Percentiles rank a stretch among this genome's conserved stretches.
Evolutionary conservation across 2,797 vertebrate species (phyloP).

Genomic region (Bradypodion pumilum): DNA sequence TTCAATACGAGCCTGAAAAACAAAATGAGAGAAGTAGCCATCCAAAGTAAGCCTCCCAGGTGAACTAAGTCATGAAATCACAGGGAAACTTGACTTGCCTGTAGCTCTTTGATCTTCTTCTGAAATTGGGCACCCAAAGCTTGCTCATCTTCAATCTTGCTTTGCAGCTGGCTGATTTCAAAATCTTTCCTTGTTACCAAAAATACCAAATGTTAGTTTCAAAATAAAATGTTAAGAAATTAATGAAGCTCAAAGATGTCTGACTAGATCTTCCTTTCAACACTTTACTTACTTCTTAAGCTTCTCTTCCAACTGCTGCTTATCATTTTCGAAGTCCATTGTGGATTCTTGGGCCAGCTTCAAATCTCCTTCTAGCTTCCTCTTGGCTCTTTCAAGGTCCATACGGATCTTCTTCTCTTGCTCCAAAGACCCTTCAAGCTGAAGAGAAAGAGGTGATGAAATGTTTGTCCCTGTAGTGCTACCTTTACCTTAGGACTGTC

Average conservation of each 20-base stretch:
- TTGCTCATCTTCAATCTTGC: slow-evolving; percentile 84
- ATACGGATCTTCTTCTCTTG: slow-evolving; percentile 77
- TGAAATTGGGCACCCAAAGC: slow-evolving; percentile 78
- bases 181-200: slow-evolving; percentile 77
- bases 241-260: too few species aligned
- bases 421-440: slow-evolving; percentile 77
- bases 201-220: background rate
- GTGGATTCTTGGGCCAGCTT: slow-evolving; percentile 73
- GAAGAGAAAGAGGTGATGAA: background rate
- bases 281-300: slow-evolving; percentile 58
- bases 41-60: background rate
- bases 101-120: slow-evolving; percentile 84
- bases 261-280: too few species aligned
- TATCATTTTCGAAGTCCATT: slow-evolving; percentile 77
- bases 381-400: slow-evolving; percentile 74
- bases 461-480: background rate
- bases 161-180: slow-evolving; percentile 78
- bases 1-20: slow-evolving; percentile 82
- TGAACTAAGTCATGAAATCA: background rate
- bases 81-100: slow-evolving; percentile 59
- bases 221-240: background rate
- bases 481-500: too few species aligned
- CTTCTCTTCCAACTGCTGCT: slow-evolving; percentile 63
- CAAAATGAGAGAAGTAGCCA: background rate
- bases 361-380: slow-evolving; percentile 76